These are phyloP conservation scores for Chelidonichthys spinosus DNA, from an alignment of 2,797 vertebrate species.

Conservation along the genomic window DNA sequence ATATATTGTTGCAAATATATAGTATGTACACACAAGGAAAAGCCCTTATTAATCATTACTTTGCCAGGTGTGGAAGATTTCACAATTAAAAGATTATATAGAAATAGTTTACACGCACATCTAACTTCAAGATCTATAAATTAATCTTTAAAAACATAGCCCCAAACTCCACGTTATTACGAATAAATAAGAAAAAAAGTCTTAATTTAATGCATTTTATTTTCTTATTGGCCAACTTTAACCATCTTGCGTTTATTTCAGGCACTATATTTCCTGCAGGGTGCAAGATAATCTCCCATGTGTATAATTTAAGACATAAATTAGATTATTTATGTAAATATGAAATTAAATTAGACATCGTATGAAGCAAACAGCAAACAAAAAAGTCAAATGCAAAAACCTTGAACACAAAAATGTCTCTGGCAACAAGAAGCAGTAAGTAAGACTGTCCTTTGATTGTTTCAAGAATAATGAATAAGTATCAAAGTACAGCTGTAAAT, in stretches of 20 bases:
- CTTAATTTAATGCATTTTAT: constrained; percentile 85
- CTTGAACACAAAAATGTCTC: constrained; percentile 62
- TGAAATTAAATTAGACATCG: constrained; percentile 87
- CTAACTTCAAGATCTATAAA: constrained; percentile 82
- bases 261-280: constrained; percentile 75
- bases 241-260: constrained; percentile 72
- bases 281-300: constrained; percentile 77
- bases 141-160: constrained; percentile 79
- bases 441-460: constrained; percentile 66
- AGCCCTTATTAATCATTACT: constrained; percentile 63
- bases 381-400: constrained; percentile 69
- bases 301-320: constrained; percentile 91
- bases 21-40: constrained; percentile 75
- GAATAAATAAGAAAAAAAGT: constrained; percentile 82
- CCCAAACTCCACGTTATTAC: constrained; percentile 73
- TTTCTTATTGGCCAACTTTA: constrained; percentile 79
- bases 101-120: constrained; percentile 76
- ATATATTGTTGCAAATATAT: constrained; percentile 77
- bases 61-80: constrained; percentile 73
- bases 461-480: constrained; percentile 73
- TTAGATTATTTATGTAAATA: constrained; percentile 86
- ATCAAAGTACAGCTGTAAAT: constrained; percentile 76
- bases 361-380: constrained; percentile 72
- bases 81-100: constrained; percentile 75
- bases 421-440: constrained; percentile 66